Evolutionary conservation across 2,888 invertebrate genomes (phyloP).

Genomic region (Leptopilina drosophilae): DNA sequence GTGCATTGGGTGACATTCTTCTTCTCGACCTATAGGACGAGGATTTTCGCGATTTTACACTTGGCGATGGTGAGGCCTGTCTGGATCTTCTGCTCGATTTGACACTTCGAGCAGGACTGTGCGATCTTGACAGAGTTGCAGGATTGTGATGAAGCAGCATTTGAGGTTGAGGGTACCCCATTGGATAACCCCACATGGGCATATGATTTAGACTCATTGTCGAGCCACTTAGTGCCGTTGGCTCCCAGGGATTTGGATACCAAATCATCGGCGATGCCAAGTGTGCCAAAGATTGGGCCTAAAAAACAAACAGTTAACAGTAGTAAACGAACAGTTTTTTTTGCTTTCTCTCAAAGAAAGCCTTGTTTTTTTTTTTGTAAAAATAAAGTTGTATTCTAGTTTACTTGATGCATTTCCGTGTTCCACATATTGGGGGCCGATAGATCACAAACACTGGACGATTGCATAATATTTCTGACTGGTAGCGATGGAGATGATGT

Average conservation of each 20-base stretch:
- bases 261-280: constrained; percentile 79
- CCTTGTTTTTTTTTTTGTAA: too few species aligned
- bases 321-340: too few species aligned
- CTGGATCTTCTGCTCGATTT: constrained; percentile 75
- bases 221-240: constrained; percentile 67
- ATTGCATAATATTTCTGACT: constrained; percentile 70
- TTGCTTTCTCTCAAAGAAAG: too few species aligned
- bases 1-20: constrained; percentile 65
- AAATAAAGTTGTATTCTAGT: not conserved
- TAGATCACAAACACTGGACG: constrained; percentile 73
- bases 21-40: constrained; percentile 79
- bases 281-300: constrained; percentile 86
- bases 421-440: constrained; percentile 70
- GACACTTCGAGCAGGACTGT: constrained; percentile 72
- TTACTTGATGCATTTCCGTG: constrained; percentile 81
- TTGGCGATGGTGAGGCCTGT: constrained; percentile 83
- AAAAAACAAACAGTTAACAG: constrained; percentile 52
- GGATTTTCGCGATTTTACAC: constrained; percentile 85
- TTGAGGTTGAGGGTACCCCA: constrained; percentile 68
- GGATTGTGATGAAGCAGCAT: constrained; percentile 78
- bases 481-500: constrained; percentile 62
- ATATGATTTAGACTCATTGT: constrained; percentile 73
- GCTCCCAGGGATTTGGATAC: constrained; percentile 72
- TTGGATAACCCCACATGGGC: constrained; percentile 69
- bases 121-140: constrained; percentile 80